Evolutionary conservation across 2,797 vertebrate species (phyloP).

Genomic region (Pyrocephalus nanus): DNA sequence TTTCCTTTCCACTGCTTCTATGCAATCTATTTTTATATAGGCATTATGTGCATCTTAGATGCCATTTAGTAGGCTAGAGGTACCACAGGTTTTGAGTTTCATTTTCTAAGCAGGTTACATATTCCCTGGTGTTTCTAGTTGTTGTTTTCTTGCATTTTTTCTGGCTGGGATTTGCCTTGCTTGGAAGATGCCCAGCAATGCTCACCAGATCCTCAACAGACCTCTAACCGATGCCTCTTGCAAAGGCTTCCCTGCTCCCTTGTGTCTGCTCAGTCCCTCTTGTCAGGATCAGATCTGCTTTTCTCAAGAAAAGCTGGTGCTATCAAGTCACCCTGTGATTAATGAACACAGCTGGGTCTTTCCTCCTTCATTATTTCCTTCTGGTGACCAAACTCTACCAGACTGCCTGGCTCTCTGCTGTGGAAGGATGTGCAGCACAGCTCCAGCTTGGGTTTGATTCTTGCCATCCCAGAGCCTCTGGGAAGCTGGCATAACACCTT

Average conservation of each 20-base stretch:
- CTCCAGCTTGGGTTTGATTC: fast-evolving
- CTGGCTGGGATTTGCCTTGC: neutral
- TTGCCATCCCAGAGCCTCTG: neutral
- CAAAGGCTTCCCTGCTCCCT: neutral
- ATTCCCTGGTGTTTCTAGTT: neutral
- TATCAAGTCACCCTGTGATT: neutral
- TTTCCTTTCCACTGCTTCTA: neutral
- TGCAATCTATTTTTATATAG: neutral
- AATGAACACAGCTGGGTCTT: neutral
- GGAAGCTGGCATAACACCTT: neutral
- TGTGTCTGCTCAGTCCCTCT: neutral
- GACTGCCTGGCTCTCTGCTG: neutral
- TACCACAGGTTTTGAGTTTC: neutral
- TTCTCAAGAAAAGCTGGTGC: neutral
- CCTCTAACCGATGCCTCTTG: fast-evolving
- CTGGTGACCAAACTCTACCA: neutral
- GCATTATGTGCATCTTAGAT: neutral
- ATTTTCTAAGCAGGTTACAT: neutral
- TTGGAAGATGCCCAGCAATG: neutral
- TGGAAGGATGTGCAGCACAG: neutral
- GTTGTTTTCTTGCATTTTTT: neutral
- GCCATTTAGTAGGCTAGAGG: neutral
- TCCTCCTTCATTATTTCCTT: neutral
- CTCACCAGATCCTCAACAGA: fast-evolving
- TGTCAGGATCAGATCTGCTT: neutral